Evolutionary conservation across 2,797 vertebrate species (phyloP), one percentile per base, ranked within the genome.

Genomic region (Danio aesculapii): DNA sequence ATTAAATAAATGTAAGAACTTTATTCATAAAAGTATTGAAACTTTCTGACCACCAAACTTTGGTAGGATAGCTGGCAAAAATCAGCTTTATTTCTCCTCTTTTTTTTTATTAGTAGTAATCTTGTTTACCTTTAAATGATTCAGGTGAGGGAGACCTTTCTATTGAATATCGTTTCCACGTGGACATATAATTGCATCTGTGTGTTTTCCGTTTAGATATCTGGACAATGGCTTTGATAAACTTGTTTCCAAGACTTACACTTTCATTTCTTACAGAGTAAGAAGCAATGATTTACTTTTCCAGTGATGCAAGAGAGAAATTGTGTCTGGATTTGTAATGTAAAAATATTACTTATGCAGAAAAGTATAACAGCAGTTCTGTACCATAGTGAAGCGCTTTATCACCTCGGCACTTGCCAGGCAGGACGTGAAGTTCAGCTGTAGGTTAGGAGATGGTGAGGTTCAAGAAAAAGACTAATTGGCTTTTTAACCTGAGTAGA

Each of bases 401-500:
- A 17, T 46, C 30, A 55, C 49, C 66, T 21, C 57, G 44, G 11
- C 71, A 46, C 52, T 62, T 70, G 21, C 63, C 17, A 49, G 46
- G 21, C 63, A 47, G 9, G 19, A 74, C 5, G 4, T n/a, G 11
- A 75, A 79, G 79, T 87, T 86, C 83, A 85, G 75, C 47, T 53
- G 30, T 71, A 14, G 84, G 83, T 84, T 77, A 87, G 67, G 19
- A 82, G 63, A 80, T 66, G 71, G 62, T 75, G 81, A 84, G 16
- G 68, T 85, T 87, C 80, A 88, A 72, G 63, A 66, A 47, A 81
- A 75, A 76, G 70, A 88, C 87, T 88, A 88, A 88, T 87, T 89
- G 84, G 79, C 83, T 83, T 77, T 87, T 90, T 89, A 89, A 88
- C 88, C 86, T n/a, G 68, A 86, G 72, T 85, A 85, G 79, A 85